Conservation (phyloP, 2,888 invertebrate species). For the Parnassius glacialis region DNA sequence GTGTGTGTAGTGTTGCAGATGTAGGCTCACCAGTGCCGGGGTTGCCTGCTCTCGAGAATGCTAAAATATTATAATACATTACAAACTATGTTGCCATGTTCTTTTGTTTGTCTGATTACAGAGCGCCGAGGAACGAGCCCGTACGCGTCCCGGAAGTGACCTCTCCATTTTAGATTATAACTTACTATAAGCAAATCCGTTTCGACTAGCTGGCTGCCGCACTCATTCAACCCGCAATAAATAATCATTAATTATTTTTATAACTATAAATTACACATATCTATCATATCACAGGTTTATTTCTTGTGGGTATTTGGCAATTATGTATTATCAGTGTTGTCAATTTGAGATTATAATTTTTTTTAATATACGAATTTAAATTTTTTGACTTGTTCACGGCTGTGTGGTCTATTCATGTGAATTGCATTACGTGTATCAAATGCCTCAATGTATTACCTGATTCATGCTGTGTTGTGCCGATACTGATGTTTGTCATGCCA, state of each 20-base stretch:
- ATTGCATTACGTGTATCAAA: constrained; percentile 35
- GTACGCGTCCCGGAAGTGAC: constrained; percentile 53
- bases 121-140: constrained; percentile 48
- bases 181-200: constrained; percentile 47
- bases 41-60: constrained; percentile 56
- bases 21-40: constrained; percentile 62
- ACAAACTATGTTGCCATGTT: constrained; percentile 71
- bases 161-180: constrained; percentile 58
- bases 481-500: constrained; percentile 65
- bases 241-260: constrained; percentile 36
- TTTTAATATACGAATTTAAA: constrained; percentile 32
- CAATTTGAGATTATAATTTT: constrained; percentile 39
- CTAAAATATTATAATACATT: constrained; percentile 35
- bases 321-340: constrained; percentile 34
- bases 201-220: constrained; percentile 19
- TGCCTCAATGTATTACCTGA: constrained; percentile 30
- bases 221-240: constrained; percentile 45
- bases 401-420: constrained; percentile 59
- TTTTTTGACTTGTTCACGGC: constrained; percentile 37
- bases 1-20: constrained; percentile 79
- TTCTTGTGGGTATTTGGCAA: constrained; percentile 54
- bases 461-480: constrained; percentile 47
- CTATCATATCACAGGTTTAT: constrained; percentile 44
- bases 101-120: constrained; percentile 76
- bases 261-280: background rate